These are phyloP conservation scores for Pogona vitticeps DNA, from an alignment of 2,113 vertebrate genomes.

Conservation along the genomic window DNA sequence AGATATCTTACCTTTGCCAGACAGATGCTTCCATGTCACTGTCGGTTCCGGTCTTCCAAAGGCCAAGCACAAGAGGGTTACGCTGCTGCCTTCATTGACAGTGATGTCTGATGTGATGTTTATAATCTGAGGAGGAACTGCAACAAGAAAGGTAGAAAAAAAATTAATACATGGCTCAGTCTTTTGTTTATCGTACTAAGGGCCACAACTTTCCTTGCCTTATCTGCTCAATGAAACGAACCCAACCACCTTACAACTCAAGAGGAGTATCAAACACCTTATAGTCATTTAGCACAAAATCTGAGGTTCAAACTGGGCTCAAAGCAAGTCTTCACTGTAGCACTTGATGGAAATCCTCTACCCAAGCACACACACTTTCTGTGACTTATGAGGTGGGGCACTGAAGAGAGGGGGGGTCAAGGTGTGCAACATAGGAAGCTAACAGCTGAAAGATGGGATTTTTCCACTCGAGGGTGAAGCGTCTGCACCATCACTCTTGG, in stretches of 20 bases:
- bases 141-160: slow-evolving; percentile 44
- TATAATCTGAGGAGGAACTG: slow-evolving; percentile 94
- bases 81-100: slow-evolving; percentile 93
- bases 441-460: too few relatives aligned
- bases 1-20: slow-evolving; percentile 83
- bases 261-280: neutral
- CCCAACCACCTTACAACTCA: too few relatives aligned
- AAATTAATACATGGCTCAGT: neutral
- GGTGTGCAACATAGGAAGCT: neutral
- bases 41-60: slow-evolving; percentile 93
- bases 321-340: neutral
- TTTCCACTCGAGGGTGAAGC: too few relatives aligned
- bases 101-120: slow-evolving; percentile 93
- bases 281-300: neutral
- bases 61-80: slow-evolving; percentile 92
- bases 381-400: neutral
- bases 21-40: slow-evolving; percentile 91
- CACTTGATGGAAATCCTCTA: neutral
- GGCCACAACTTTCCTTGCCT: neutral
- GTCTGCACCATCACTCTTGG: too few relatives aligned
- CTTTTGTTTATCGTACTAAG: neutral
- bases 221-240: neutral
- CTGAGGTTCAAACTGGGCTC: neutral
- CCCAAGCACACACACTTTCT: neutral
- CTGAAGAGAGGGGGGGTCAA: neutral